These are phyloP conservation scores for Alosa alosa DNA, from an alignment of 2,113 vertebrate genomes.

Conservation along the genomic window DNA sequence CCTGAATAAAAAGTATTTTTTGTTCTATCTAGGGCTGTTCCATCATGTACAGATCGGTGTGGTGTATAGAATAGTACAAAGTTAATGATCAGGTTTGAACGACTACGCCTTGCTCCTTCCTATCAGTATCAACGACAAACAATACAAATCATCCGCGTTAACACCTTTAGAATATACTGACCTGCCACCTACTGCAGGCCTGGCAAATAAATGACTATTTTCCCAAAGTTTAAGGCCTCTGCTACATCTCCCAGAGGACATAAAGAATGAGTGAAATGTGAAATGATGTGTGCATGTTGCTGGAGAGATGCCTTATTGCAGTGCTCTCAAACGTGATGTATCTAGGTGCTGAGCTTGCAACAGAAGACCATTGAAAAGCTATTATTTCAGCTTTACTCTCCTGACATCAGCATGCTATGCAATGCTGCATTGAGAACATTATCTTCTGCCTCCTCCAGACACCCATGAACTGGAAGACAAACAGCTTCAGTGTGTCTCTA, in stretches of 20 bases:
- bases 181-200: neutral
- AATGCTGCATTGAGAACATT: neutral
- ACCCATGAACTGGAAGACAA: neutral
- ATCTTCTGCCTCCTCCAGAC: neutral
- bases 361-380: neutral
- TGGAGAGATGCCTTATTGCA: slow-evolving; percentile 3
- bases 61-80: neutral
- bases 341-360: slow-evolving; percentile 8
- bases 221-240: neutral
- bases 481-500: neutral
- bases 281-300: neutral
- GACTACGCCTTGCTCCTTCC: neutral
- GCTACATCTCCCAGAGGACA: neutral
- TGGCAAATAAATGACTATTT: neutral
- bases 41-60: neutral
- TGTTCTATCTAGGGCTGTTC: neutral
- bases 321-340: neutral
- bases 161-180: neutral
- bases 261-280: neutral
- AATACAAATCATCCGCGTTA: neutral
- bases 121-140: neutral
- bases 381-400: neutral
- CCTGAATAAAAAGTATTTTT: neutral
- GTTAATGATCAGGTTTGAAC: neutral
- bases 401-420: slow-evolving; percentile 1